Evolutionary conservation across 53 echinoderm and acorn worm genomes (phyloP), one percentile per base, ranked within the genome.

Genomic region (Stichopus horrens): DNA sequence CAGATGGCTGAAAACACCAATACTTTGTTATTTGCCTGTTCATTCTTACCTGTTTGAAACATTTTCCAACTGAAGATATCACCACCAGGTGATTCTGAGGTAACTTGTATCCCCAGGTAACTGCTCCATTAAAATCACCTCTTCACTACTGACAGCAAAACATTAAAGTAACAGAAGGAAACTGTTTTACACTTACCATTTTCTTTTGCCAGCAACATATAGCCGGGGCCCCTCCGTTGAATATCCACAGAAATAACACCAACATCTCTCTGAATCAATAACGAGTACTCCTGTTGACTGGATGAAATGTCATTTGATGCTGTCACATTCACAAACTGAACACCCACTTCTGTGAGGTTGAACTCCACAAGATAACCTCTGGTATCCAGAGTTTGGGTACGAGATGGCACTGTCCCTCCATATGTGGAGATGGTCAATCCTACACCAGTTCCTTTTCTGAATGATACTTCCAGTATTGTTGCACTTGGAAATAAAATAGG

Each of bases 221-320:
- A 10, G 75, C 74, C 74, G 7, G 73, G 20, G 18, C 22, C 8
- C 13, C 87, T 51, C 16, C 54, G n/a, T 13, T 74, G 53, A 54
- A 77, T 57, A 37, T 76, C 87, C n/a, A 95, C 59, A 11, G 92
- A 85, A 5, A 95, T 22, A 8, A 76, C 79, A 5, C 91, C 93
- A 54, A 98, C 88, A 18, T 89, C 82, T 14, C 86, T 92, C 76
- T 92, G 94, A 19, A 95, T 91, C 10, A 93, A 77, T n/a, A 93
- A 60, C 53, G 68, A 76, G 4, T 92, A 37, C 54, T 66, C 82
- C 19, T 76, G 88, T 23, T 71, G 77, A 53, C 66, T 88, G 5
- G 88, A 76, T 8, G 98, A 98, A 37, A 98, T 79, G 52, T 90
- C 76, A 76, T 98, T 98, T 13, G 57, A 91, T 52, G 94, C 95